Evolutionary conservation across 2,888 invertebrate genomes (phyloP).

Genomic region (Rhaphigaster nebulosa): DNA sequence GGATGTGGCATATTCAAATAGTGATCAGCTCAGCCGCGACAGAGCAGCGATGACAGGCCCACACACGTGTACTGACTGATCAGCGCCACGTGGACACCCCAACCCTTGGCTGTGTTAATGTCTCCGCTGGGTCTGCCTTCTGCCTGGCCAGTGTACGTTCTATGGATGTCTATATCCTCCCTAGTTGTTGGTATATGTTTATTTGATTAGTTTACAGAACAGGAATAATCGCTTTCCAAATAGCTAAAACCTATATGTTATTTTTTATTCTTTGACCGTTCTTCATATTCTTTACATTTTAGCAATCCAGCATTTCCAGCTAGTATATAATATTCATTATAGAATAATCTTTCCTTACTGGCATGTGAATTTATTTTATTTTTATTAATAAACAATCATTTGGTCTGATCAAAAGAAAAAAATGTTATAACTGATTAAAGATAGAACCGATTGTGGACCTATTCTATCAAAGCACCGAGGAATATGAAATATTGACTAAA

Average conservation of each 20-base stretch:
- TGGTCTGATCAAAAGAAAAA: too few species aligned
- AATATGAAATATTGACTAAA: too few species aligned
- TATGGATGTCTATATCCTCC: neutral
- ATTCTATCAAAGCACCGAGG: too few species aligned
- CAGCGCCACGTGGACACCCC: slow-evolving; percentile 35
- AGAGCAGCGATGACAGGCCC: neutral
- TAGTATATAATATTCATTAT: too few species aligned
- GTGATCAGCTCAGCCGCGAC: neutral
- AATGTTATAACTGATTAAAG: too few species aligned
- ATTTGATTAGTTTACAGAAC: neutral
- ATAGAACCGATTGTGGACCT: too few species aligned
- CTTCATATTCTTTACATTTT: too few species aligned
- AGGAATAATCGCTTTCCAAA: neutral
- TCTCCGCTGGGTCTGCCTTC: neutral
- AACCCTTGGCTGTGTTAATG: neutral
- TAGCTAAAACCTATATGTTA: neutral
- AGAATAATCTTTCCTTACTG: too few species aligned
- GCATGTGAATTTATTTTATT: too few species aligned
- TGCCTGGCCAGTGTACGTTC: neutral
- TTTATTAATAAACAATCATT: too few species aligned
- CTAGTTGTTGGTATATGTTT: neutral
- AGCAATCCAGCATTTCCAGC: too few species aligned
- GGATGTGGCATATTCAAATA: slow-evolving; percentile 5
- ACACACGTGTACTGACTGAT: slow-evolving; percentile 27
- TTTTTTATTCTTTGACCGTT: neutral